Evolutionary conservation across 2,797 vertebrate species (phyloP).

Genomic region (Rhynchonycteris naso): DNA sequence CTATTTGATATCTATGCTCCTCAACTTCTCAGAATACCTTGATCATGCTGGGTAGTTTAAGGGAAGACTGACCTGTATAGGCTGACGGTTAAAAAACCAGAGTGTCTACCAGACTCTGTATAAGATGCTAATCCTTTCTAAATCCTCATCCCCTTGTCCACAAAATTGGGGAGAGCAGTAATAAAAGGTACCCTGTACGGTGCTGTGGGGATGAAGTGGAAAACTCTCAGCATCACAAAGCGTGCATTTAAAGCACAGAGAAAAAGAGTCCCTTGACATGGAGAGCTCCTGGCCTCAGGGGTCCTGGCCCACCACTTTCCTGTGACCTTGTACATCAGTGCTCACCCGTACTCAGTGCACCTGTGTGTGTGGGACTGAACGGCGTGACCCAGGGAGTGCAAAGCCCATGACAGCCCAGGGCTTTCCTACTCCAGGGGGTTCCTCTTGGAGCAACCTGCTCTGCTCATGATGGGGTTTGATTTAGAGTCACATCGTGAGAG

Average conservation of each 20-base stretch:
- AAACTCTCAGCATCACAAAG: not conserved
- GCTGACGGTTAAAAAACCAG: not conserved
- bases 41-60: not conserved
- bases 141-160: not conserved
- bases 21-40: not conserved
- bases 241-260: not conserved
- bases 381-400: not conserved
- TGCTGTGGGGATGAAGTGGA: not conserved
- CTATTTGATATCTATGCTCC: no score
- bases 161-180: not conserved
- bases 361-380: not conserved
- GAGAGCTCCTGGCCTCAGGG: not conserved
- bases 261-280: not conserved
- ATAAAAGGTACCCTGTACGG: no score
- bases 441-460: conserved; percentile 62
- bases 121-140: not conserved
- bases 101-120: not conserved
- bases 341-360: conserved; percentile 36
- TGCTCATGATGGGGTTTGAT: conserved; percentile 69
- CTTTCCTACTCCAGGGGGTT: not conserved
- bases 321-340: not conserved
- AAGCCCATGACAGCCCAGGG: not conserved
- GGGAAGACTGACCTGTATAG: not conserved
- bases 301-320: not conserved
- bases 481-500: conserved; percentile 70